These are phyloP conservation scores for Hippolais icterina DNA, from an alignment of 2,113 vertebrate genomes.

Conservation along the genomic window DNA sequence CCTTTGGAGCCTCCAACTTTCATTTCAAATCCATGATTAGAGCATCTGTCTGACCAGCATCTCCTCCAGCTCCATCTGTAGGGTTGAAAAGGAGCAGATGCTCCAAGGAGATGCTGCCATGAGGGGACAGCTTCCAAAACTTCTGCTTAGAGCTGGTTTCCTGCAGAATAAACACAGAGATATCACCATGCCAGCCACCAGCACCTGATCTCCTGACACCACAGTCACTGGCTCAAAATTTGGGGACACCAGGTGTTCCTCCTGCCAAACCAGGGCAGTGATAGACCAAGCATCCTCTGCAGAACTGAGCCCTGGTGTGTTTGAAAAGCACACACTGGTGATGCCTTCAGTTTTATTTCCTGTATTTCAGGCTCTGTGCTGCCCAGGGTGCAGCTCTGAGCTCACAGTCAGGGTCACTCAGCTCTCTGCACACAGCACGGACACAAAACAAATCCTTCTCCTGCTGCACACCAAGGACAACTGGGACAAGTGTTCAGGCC, in stretches of 20 bases:
- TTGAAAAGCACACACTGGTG: background rate
- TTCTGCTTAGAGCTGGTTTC: background rate
- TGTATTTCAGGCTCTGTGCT: too few species aligned
- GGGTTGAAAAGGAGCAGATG: background rate
- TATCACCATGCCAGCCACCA: background rate
- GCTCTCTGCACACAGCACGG: too few species aligned
- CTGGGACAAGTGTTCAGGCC: too few species aligned
- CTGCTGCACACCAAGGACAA: too few species aligned
- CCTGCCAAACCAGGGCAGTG: background rate
- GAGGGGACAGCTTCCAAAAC: background rate
- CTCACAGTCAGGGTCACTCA: too few species aligned
- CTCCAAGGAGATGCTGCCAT: background rate
- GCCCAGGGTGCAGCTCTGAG: too few species aligned
- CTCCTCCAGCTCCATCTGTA: background rate
- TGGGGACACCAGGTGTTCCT: background rate
- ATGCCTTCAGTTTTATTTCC: too few species aligned
- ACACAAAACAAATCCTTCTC: too few species aligned
- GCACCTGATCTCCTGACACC: background rate
- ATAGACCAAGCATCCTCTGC: rapidly evolving
- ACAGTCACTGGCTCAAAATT: background rate
- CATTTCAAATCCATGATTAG: background rate
- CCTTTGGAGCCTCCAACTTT: background rate
- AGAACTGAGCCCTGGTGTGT: background rate
- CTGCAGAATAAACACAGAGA: background rate
- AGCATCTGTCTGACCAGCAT: too few species aligned